Percentiles rank a stretch among this genome's conserved stretches.
These are phyloP conservation scores for Danaus chrysippus DNA, from an alignment of 2,888 invertebrate genomes.

Conservation along the genomic window DNA sequence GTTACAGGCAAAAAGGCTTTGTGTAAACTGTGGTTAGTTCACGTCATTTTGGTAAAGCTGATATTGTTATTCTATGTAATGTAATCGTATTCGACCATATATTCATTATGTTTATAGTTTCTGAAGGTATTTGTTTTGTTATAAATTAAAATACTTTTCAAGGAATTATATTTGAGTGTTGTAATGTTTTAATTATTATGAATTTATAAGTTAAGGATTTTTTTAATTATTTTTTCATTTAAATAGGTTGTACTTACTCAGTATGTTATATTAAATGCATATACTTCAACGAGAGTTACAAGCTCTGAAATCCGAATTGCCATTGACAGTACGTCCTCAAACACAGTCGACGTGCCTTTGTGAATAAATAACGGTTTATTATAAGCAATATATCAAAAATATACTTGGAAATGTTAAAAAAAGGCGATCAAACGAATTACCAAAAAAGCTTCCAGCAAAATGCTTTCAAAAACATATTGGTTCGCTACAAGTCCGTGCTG, in stretches of 20 bases:
- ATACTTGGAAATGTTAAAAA: constrained; percentile 27
- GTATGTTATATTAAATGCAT: constrained; percentile 29
- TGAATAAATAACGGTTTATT: constrained; percentile 32
- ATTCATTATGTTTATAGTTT: background rate
- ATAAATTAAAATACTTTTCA: no score
- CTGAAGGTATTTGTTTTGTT: no score
- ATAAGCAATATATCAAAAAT: constrained; percentile 33
- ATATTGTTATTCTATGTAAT: constrained; percentile 40
- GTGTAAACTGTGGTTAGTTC: constrained; percentile 44
- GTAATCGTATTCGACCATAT: constrained; percentile 29
- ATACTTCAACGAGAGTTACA: constrained; percentile 31
- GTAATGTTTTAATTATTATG: no score
- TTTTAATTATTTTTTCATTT: no score
- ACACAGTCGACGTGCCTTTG: constrained; percentile 43
- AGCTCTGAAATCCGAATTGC: constrained; percentile 39
- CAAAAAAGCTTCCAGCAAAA: constrained; percentile 24
- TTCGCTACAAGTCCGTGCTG: constrained; percentile 46
- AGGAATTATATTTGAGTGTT: no score
- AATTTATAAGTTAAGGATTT: no score
- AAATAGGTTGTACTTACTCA: no score
- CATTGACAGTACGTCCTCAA: constrained; percentile 50
- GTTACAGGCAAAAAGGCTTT: constrained; percentile 45
- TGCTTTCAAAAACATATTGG: constrained; percentile 32
- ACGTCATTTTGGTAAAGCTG: constrained; percentile 57
- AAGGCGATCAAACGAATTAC: constrained; percentile 21